Evolutionary conservation across 1,140 invertebrate genomes (phyloP).

Genomic region (Drosophila nigromelanica): DNA sequence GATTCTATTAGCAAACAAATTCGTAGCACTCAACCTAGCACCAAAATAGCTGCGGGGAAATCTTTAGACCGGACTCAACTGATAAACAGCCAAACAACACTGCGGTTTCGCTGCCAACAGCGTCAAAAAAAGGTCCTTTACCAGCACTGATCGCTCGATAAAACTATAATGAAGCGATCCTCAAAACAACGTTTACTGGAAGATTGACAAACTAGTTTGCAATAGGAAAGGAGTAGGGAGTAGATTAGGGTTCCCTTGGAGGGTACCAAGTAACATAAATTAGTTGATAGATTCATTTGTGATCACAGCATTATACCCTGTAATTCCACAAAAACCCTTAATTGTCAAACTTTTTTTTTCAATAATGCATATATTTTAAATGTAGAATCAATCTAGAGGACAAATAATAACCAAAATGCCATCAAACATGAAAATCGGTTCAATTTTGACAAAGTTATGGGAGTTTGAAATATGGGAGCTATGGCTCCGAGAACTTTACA

Average conservation of each 20-base stretch:
- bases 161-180: slow-evolving; percentile 58
- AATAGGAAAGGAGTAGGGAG: background rate
- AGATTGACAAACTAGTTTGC: slow-evolving; percentile 22
- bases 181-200: slow-evolving; percentile 3
- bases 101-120: slow-evolving; percentile 22
- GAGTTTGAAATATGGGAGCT: too few relatives aligned
- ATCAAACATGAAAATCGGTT: too few relatives aligned
- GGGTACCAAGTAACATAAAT: background rate
- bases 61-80: slow-evolving; percentile 7
- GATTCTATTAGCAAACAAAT: slow-evolving; percentile 79
- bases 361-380: too few relatives aligned
- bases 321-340: too few relatives aligned
- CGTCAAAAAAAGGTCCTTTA: slow-evolving; percentile 12
- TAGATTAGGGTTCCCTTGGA: background rate
- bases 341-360: too few relatives aligned
- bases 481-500: too few relatives aligned
- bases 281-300: background rate
- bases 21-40: slow-evolving; percentile 38
- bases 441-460: too few relatives aligned
- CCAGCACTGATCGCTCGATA: slow-evolving; percentile 38
- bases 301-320: background rate
- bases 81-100: slow-evolving; percentile 42
- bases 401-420: too few relatives aligned
- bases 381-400: too few relatives aligned
- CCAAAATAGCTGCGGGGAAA: slow-evolving; percentile 32